Conservation (phyloP, 2,113 vertebrate genomes). For the Haemorhous mexicanus region DNA sequence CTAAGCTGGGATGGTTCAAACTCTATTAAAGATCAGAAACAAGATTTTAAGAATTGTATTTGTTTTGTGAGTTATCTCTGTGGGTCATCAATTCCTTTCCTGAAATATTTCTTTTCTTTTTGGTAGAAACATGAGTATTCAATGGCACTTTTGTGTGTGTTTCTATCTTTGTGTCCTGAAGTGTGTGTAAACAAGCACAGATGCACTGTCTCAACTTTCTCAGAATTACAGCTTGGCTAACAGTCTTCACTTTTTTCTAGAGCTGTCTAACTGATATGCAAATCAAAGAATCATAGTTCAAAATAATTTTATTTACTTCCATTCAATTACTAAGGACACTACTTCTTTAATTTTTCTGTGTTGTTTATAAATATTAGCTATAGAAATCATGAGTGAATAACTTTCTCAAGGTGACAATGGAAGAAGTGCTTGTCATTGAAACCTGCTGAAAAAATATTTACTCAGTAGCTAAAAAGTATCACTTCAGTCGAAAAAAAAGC, state of each 20-base stretch:
- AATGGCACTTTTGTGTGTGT: not conserved
- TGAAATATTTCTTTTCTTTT: not conserved
- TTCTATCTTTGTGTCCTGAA: not conserved
- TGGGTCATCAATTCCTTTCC: not conserved
- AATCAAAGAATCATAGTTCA: not conserved
- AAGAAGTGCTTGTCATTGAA: not conserved
- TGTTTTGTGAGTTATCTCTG: not conserved
- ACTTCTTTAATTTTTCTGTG: not conserved
- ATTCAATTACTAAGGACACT: not conserved
- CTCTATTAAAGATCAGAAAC: not conserved
- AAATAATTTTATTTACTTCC: not conserved
- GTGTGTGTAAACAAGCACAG: not conserved
- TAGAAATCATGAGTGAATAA: not conserved
- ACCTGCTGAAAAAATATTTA: not conserved
- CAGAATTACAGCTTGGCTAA: not conserved
- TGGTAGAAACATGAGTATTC: not conserved
- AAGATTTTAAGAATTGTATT: not conserved
- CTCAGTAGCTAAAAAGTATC: not conserved
- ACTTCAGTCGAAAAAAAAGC: not conserved
- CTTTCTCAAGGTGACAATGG: not conserved
- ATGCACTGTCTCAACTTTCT: not conserved
- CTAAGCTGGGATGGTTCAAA: not conserved
- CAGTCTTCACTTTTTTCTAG: not conserved
- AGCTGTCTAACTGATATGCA: not conserved
- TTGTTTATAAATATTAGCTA: not conserved